Conservation (phyloP, 2,797 vertebrate genomes). For the Clarias pachynema region DNA sequence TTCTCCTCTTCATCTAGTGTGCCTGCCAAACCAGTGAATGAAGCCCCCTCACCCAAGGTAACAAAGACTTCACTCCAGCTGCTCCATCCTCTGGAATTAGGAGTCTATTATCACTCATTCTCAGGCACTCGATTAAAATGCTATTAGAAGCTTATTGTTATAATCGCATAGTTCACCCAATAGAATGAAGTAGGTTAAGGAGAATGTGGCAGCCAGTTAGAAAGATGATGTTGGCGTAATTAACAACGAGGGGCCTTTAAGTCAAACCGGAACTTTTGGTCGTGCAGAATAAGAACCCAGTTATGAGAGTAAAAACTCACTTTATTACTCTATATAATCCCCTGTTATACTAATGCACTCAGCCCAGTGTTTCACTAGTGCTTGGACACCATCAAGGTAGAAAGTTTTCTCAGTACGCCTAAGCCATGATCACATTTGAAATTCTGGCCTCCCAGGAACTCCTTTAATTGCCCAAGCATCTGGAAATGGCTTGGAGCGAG, state of each 20-base stretch:
- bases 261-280: too few relatives aligned
- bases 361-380: too few relatives aligned
- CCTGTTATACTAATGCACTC: too few relatives aligned
- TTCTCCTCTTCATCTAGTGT: slow-evolving; percentile 50
- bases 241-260: not conserved
- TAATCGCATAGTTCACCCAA: not conserved
- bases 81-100: slow-evolving; percentile 11
- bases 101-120: not conserved
- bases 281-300: too few relatives aligned
- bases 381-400: too few relatives aligned
- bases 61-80: slow-evolving; percentile 20
- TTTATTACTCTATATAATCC: too few relatives aligned
- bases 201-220: not conserved
- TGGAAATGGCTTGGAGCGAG: too few relatives aligned
- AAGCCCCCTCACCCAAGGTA: slow-evolving; percentile 69
- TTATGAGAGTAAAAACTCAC: too few relatives aligned
- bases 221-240: not conserved
- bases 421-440: too few relatives aligned
- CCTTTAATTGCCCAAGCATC: too few relatives aligned
- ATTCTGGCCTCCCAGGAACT: too few relatives aligned
- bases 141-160: not conserved
- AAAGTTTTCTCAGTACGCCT: too few relatives aligned
- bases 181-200: not conserved
- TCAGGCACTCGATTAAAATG: not conserved
- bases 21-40: slow-evolving; percentile 58